These are phyloP conservation scores for Torymus tubicola DNA, from an alignment of 2,888 invertebrate species.

Conservation along the genomic window DNA sequence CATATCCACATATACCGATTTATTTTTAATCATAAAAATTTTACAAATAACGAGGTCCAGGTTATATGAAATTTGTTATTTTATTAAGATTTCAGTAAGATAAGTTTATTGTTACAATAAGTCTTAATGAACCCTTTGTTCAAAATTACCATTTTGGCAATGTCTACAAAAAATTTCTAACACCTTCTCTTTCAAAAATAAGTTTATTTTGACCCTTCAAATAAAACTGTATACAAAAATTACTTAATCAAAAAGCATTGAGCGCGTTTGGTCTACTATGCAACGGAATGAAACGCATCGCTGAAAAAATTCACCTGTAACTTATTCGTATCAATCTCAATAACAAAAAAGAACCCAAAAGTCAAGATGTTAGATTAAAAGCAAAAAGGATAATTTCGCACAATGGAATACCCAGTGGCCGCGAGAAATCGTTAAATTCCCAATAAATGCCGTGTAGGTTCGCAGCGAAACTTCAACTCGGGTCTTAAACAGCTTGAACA, in stretches of 20 bases:
- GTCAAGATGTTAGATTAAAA: neutral
- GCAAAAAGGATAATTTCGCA: constrained; percentile 43
- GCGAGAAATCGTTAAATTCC: neutral
- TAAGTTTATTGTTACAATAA: constrained; percentile 27
- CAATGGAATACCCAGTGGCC: neutral
- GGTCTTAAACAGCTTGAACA: constrained; percentile 36
- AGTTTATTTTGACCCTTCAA: neutral
- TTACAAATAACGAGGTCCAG: neutral
- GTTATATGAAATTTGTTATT: constrained; percentile 17
- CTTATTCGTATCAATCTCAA: constrained; percentile 7
- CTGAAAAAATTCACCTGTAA: constrained; percentile 16
- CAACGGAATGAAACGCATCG: constrained; percentile 34
- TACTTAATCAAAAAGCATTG: constrained; percentile 5
- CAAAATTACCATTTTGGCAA: constrained; percentile 46
- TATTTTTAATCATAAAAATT: too few relatives aligned
- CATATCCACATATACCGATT: too few relatives aligned
- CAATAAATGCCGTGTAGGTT: constrained; percentile 7
- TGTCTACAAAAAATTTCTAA: constrained; percentile 36
- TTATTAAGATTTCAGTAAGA: constrained; percentile 20
- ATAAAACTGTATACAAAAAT: constrained; percentile 35
- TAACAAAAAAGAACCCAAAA: neutral
- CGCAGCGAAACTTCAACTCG: constrained; percentile 54
- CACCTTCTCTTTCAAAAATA: constrained; percentile 11
- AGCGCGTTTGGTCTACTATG: neutral
- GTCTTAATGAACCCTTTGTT: neutral